These are phyloP conservation scores for Fopius arisanus DNA, from an alignment of 1,140 invertebrate genomes.

Conservation along the genomic window DNA sequence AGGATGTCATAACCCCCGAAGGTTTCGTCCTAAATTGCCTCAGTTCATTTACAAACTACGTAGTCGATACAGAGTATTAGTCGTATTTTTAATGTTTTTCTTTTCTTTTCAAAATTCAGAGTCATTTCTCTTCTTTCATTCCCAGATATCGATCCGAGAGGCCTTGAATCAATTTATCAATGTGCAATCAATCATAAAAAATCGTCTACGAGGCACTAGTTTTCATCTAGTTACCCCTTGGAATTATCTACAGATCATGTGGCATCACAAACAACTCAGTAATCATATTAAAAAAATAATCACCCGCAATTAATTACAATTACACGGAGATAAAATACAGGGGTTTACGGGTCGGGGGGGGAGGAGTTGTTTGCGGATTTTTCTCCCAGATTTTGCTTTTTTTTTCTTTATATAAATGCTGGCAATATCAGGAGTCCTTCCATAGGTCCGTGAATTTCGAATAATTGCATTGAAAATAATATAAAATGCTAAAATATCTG, in stretches of 20 bases:
- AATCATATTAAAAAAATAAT: neutral
- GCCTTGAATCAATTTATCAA: constrained; percentile 5
- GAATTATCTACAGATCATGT: neutral
- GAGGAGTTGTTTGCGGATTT: neutral
- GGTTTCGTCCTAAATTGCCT: neutral
- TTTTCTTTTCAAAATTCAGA: neutral
- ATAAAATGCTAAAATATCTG: neutral
- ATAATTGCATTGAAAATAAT: neutral
- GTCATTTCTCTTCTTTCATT: neutral
- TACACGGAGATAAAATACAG: too few relatives aligned
- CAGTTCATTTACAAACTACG: neutral
- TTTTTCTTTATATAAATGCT: constrained; percentile 12
- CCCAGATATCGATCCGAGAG: neutral
- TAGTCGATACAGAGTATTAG: constrained; percentile 19
- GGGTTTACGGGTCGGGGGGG: too few relatives aligned
- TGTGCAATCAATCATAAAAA: neutral
- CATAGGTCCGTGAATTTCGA: neutral
- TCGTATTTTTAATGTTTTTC: neutral
- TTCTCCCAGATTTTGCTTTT: neutral
- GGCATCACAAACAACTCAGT: neutral
- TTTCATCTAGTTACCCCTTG: neutral
- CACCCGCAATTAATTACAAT: neutral
- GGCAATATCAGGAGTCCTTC: neutral
- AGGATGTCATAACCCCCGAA: constrained; percentile 7
- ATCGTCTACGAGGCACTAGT: neutral